Evolutionary conservation across 2,888 invertebrate genomes (phyloP).

Genomic region (Fragum sueziense): DNA sequence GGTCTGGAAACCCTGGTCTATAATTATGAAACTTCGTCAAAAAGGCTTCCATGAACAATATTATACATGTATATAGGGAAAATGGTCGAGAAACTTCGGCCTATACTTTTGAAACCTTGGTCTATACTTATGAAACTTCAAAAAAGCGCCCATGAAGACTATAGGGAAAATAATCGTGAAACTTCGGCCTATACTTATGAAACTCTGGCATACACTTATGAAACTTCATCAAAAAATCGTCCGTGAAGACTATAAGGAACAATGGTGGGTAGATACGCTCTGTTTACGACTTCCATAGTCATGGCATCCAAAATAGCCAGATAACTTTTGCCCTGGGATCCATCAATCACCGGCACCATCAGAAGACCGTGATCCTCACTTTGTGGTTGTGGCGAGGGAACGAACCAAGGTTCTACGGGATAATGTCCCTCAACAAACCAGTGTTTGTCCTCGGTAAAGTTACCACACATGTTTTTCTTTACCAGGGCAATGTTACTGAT

Average conservation of each 20-base stretch:
- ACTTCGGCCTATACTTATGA: too few relatives aligned
- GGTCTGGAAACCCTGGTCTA: too few relatives aligned
- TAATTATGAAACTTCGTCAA: too few relatives aligned
- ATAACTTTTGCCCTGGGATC: slow-evolving; percentile 65
- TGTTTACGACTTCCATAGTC: slow-evolving; percentile 68
- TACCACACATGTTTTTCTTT: slow-evolving; percentile 76
- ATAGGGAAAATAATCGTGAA: too few relatives aligned
- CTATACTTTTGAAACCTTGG: too few relatives aligned
- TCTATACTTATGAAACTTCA: too few relatives aligned
- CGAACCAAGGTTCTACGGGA: slow-evolving; percentile 77
- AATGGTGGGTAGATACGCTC: slow-evolving; percentile 71
- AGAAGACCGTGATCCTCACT: slow-evolving; percentile 79
- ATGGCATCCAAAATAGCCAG: slow-evolving; percentile 74
- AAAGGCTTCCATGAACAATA: too few relatives aligned
- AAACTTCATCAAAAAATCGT: slow-evolving; percentile 68
- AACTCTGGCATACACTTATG: too few relatives aligned
- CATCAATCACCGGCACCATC: slow-evolving; percentile 75
- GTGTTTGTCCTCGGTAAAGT: slow-evolving; percentile 55
- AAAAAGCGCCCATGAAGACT: too few relatives aligned
- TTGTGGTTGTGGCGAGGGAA: slow-evolving; percentile 64
- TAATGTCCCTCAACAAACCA: slow-evolving; percentile 71
- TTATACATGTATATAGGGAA: too few relatives aligned
- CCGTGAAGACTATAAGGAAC: slow-evolving; percentile 80
- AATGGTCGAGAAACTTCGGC: too few relatives aligned
- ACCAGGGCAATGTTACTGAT: slow-evolving; percentile 72